Evolutionary conservation across 2,113 vertebrate species (phyloP).

Genomic region (Coptodon bakossiorum): DNA sequence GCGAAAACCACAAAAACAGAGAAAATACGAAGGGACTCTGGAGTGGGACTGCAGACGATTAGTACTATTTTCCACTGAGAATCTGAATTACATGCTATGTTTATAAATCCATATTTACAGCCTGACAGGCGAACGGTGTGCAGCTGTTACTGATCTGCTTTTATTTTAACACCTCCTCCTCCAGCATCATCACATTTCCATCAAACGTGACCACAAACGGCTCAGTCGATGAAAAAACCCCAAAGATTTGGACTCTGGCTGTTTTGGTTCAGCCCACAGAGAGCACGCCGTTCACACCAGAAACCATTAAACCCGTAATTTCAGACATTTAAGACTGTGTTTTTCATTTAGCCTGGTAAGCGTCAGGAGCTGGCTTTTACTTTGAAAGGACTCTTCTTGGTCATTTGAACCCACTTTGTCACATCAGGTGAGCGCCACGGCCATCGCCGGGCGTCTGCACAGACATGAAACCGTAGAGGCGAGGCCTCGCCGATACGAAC

Average conservation of each 20-base stretch:
- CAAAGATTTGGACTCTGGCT: neutral
- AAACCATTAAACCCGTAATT: neutral
- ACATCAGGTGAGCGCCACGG: neutral
- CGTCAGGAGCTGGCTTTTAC: neutral
- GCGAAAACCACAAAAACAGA: neutral
- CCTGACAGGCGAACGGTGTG: neutral
- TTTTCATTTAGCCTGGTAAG: neutral
- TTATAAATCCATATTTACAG: neutral
- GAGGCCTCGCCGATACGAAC: neutral
- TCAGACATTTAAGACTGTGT: fast-evolving
- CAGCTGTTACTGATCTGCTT: neutral
- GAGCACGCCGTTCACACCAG: neutral
- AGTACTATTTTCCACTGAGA: fast-evolving
- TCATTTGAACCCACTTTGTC: neutral
- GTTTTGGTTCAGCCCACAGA: neutral
- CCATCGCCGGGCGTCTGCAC: neutral
- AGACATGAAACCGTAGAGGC: neutral
- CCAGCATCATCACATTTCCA: neutral
- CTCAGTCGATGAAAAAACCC: neutral
- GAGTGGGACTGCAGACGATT: neutral
- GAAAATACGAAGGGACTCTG: fast-evolving
- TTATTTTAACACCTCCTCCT: neutral
- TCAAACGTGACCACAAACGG: neutral
- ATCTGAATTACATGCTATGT: neutral
- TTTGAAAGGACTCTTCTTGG: neutral